phyloP scores from a whole-genome alignment of 2,113 vertebrate genomes.

The Indicator maculatus region DNA sequence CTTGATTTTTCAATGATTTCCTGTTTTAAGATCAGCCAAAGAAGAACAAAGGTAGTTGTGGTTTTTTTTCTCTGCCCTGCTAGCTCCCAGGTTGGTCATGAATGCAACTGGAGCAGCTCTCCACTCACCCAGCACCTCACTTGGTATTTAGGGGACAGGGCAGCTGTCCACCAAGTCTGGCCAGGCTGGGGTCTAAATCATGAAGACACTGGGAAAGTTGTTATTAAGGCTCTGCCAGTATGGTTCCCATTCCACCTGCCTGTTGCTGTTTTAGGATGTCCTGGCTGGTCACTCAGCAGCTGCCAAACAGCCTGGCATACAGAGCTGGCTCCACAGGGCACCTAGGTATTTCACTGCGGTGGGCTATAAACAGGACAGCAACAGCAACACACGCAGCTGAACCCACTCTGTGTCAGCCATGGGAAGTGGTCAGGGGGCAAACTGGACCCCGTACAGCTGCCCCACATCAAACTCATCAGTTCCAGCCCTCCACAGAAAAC shows the following conservation, averaged over 20 bases:
- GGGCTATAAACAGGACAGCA: neutral
- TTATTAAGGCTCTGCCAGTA: neutral
- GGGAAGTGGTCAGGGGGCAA: neutral
- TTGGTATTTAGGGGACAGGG: neutral
- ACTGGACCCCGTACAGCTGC: neutral
- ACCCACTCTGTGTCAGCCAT: neutral
- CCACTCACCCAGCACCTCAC: neutral
- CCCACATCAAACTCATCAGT: neutral
- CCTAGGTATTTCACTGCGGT: rapidly evolving
- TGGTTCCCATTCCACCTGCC: neutral
- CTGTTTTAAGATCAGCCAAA: neutral
- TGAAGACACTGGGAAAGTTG: neutral
- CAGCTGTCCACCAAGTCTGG: neutral
- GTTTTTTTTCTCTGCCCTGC: neutral
- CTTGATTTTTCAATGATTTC: neutral
- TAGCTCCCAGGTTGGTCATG: neutral
- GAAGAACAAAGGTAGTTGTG: neutral
- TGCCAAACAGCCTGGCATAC: neutral
- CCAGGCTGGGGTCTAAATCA: neutral
- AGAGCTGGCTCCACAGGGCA: neutral
- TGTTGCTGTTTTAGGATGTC: neutral
- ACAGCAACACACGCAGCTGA: neutral
- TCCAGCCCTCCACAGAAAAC: neutral
- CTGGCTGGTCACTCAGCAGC: neutral
- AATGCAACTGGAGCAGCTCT: neutral